Evolutionary conservation across 1,140 invertebrate species (phyloP).

Genomic region (Lysiphlebus fabarum): DNA sequence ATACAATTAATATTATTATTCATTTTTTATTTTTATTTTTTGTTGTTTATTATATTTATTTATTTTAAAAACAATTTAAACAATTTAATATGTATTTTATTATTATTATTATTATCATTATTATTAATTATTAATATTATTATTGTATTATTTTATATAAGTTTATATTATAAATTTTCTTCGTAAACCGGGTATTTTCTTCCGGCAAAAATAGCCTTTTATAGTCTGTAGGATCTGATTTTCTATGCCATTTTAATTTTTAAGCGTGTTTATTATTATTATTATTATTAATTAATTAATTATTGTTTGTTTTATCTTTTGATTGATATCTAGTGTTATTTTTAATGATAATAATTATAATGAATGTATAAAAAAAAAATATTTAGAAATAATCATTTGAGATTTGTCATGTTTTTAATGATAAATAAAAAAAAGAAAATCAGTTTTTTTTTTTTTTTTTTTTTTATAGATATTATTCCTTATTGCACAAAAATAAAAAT

Average conservation of each 20-base stretch:
- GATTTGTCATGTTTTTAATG: slow-evolving; percentile 3
- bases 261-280: slow-evolving; percentile 26
- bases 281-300: slow-evolving; percentile 20
- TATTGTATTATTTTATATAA: slow-evolving; percentile 12
- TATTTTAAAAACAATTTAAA: not conserved
- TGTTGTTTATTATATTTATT: slow-evolving; percentile 14
- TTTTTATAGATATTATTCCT: not conserved
- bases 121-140: slow-evolving; percentile 14
- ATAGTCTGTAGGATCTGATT: slow-evolving; percentile 27
- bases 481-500: slow-evolving; percentile 18
- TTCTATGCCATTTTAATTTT: slow-evolving; percentile 27
- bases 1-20: slow-evolving; percentile 9
- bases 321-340: slow-evolving; percentile 20
- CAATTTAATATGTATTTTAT: too few relatives aligned
- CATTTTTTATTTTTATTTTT: slow-evolving; percentile 16
- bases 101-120: not conserved
- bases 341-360: slow-evolving; percentile 18
- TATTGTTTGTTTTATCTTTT: slow-evolving; percentile 14
- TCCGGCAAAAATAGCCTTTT: slow-evolving; percentile 19
- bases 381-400: slow-evolving; percentile 16
- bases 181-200: slow-evolving; percentile 25
- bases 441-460: slow-evolving; percentile 5
- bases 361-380: slow-evolving; percentile 7
- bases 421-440: slow-evolving; percentile 11
- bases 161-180: slow-evolving; percentile 20